Evolutionary conservation across 2,113 vertebrate species (phyloP).

Genomic region (Turnix velox): DNA sequence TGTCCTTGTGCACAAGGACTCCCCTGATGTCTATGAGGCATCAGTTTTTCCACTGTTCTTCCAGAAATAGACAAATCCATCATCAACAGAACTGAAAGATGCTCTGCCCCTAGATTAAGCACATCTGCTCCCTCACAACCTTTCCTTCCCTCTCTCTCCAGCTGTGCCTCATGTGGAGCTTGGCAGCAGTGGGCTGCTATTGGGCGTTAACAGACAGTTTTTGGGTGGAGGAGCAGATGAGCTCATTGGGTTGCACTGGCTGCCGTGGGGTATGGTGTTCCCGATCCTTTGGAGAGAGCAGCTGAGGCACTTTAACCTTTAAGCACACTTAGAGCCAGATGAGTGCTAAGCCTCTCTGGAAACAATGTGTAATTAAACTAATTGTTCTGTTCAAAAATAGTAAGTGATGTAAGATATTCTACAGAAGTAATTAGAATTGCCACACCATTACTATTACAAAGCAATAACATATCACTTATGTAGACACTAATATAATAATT

Average conservation of each 20-base stretch:
- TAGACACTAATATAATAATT: background rate
- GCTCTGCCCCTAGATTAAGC: background rate
- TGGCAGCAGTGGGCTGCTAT: background rate
- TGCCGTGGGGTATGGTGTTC: background rate
- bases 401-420: background rate
- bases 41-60: background rate
- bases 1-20: fast-evolving
- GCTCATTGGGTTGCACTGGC: background rate
- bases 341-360: background rate
- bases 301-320: background rate
- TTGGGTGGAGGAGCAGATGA: constrained; percentile 36
- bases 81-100: background rate
- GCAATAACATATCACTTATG: background rate
- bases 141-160: background rate
- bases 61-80: background rate
- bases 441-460: background rate
- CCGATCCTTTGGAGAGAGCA: background rate
- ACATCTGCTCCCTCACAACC: background rate
- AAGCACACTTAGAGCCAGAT: background rate
- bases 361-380: constrained; percentile 19
- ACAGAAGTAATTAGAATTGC: constrained; percentile 31
- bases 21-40: background rate
- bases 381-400: constrained; percentile 24
- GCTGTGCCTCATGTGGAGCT: fast-evolving
- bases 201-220: background rate